Conservation (phyloP, 2,888 invertebrate species). For the Phalera bucephala region DNA sequence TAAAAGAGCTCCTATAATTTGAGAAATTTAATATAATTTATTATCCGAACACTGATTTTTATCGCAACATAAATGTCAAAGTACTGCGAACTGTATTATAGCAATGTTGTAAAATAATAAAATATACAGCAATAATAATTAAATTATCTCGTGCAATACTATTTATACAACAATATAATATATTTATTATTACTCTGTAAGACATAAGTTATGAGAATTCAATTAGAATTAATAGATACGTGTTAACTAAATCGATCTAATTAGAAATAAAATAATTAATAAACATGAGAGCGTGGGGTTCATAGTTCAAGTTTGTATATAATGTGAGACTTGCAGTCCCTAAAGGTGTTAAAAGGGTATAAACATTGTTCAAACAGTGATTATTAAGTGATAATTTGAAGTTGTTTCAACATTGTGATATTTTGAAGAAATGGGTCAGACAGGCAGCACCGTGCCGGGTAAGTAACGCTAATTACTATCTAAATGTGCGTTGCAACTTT, state of each 20-base stretch:
- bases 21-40: too few relatives aligned
- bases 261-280: slow-evolving; percentile 40
- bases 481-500: slow-evolving; percentile 32
- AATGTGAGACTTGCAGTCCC: slow-evolving; percentile 31
- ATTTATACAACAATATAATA: slow-evolving; percentile 8
- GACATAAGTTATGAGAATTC: slow-evolving; percentile 7
- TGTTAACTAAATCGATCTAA: slow-evolving; percentile 17
- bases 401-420: slow-evolving; percentile 19
- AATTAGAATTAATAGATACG: slow-evolving; percentile 6
- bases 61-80: slow-evolving; percentile 23
- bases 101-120: slow-evolving; percentile 22
- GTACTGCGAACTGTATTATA: slow-evolving; percentile 16
- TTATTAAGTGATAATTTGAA: slow-evolving; percentile 30
- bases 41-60: too few relatives aligned
- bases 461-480: slow-evolving; percentile 49
- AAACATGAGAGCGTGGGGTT: slow-evolving; percentile 51
- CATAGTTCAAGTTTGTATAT: slow-evolving; percentile 58
- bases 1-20: too few relatives aligned
- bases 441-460: slow-evolving; percentile 72
- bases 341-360: slow-evolving; percentile 43
- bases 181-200: slow-evolving; percentile 5
- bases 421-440: slow-evolving; percentile 61
- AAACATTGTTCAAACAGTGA: slow-evolving; percentile 33
- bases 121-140: slow-evolving; percentile 34
- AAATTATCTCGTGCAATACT: slow-evolving; percentile 33